These are phyloP conservation scores for Paraescarpia echinospica DNA, from an alignment of 1,140 invertebrate genomes.

Conservation along the genomic window DNA sequence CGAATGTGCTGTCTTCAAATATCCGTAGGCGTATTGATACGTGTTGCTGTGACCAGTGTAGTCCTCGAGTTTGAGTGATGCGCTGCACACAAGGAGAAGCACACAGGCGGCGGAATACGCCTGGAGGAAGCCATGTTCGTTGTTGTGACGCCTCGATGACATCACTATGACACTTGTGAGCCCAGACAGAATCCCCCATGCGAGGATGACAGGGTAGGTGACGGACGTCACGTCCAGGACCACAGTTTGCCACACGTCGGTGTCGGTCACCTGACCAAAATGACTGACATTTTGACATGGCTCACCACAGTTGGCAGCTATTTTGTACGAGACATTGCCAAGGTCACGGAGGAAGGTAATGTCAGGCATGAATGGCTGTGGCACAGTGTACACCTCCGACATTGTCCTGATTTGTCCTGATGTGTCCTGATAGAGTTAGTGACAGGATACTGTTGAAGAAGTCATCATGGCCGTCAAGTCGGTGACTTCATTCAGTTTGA, in stretches of 20 bases:
- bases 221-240: neutral
- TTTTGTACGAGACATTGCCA: neutral
- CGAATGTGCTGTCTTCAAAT: conserved; percentile 42
- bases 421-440: neutral
- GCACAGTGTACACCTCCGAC: neutral
- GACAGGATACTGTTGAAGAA: neutral
- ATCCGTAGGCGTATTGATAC: conserved; percentile 41
- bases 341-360: neutral
- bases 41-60: conserved; percentile 34
- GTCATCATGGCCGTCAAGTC: neutral
- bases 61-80: conserved; percentile 30
- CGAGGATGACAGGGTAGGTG: conserved; percentile 6
- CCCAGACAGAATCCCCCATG: conserved; percentile 42
- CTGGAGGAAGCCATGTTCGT: conserved; percentile 49
- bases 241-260: neutral
- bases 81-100: conserved; percentile 38
- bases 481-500: neutral
- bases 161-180: conserved; percentile 45
- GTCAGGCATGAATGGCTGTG: neutral
- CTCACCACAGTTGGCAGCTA: neutral
- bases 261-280: neutral
- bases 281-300: neutral
- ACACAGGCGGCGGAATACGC: conserved; percentile 42
- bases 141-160: conserved; percentile 38
- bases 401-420: conserved; percentile 1